Conservation (phyloP, 1,140 invertebrate species). For the Lucilia sericata region DNA sequence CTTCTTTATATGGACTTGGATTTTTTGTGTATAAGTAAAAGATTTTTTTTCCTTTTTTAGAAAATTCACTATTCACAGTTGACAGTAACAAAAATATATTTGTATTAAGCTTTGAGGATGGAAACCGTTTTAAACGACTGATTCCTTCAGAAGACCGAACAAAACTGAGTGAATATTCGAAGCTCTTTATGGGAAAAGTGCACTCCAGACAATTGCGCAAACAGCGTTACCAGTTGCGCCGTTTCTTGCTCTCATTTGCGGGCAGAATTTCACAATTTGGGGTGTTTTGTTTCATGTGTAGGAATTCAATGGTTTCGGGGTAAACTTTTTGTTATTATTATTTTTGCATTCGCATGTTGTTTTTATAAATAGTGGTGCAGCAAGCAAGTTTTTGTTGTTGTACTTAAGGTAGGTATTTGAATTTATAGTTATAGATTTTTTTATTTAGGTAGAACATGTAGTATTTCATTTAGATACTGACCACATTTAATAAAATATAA, state of each 20-base stretch:
- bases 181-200: constrained; percentile 25
- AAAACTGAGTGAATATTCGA: constrained; percentile 54
- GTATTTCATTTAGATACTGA: no score
- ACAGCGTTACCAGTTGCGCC: constrained; percentile 27
- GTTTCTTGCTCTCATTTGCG: not conserved
- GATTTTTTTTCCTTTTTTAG: constrained; percentile 38
- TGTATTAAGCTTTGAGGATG: constrained; percentile 1
- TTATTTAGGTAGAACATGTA: no score
- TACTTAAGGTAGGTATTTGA: no score
- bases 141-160: constrained; percentile 63
- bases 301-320: not conserved
- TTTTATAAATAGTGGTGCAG: no score
- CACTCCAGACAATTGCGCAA: constrained; percentile 21
- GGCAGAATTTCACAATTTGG: not conserved
- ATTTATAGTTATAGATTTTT: no score
- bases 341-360: no score
- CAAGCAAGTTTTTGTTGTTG: no score
- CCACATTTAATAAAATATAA: no score
- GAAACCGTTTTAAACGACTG: constrained; percentile 53
- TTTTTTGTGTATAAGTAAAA: constrained; percentile 21
- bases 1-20: constrained; percentile 9
- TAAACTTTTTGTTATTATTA: no score
- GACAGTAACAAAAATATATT: not conserved
- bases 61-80: constrained; percentile 26
- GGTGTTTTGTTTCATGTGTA: not conserved